phyloP scores from a whole-genome alignment of 53 echinoderm and acorn worm species.

The Actinopyga echinites region DNA sequence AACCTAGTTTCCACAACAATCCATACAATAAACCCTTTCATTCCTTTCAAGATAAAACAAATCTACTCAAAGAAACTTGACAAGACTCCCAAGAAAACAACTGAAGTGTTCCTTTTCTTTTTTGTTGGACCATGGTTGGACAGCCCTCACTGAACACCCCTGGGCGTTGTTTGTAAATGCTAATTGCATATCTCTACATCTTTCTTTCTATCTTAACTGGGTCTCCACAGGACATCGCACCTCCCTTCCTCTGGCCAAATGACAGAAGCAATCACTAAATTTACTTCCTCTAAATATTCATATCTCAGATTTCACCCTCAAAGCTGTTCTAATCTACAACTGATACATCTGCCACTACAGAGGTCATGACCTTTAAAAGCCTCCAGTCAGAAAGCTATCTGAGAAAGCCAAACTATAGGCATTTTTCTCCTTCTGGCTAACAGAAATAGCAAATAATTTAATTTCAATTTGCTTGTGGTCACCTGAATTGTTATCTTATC shows the following conservation, averaged over 20 bases:
- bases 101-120: neutral
- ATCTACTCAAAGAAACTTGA: too few relatives aligned
- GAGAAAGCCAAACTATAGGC: too few relatives aligned
- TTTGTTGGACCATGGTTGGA: too few relatives aligned
- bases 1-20: too few relatives aligned
- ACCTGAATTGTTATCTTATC: too few relatives aligned
- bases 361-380: constrained; percentile 7
- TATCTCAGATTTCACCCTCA: neutral
- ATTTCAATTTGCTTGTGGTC: too few relatives aligned
- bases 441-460: too few relatives aligned
- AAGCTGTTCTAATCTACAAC: neutral
- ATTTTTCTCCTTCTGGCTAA: too few relatives aligned
- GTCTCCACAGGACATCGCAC: constrained; percentile 7
- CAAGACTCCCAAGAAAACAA: neutral
- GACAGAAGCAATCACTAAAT: neutral
- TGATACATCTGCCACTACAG: constrained; percentile 2
- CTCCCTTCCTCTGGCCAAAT: neutral
- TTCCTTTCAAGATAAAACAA: too few relatives aligned
- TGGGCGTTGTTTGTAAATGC: constrained; percentile 12
- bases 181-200: constrained; percentile 2
- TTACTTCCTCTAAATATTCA: neutral
- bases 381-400: neutral
- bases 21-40: too few relatives aligned
- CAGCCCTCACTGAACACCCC: constrained; percentile 6
- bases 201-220: neutral